These are phyloP conservation scores for Drosophila rubida DNA, from an alignment of 2,888 invertebrate species.

Conservation along the genomic window DNA sequence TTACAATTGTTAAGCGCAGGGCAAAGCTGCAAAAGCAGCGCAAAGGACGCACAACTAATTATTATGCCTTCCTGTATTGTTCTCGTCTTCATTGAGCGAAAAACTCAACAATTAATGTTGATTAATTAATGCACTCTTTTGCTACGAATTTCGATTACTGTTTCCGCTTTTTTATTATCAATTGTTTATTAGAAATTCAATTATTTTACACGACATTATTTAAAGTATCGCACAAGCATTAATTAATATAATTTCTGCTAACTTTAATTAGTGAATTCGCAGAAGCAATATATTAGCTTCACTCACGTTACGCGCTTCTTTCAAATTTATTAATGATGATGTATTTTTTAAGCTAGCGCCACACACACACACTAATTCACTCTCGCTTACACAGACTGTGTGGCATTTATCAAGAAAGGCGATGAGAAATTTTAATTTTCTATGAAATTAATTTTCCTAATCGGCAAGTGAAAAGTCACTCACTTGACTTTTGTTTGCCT, in stretches of 20 bases:
- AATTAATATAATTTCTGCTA: neutral
- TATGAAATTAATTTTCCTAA: conserved; percentile 75
- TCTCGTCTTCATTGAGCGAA: neutral
- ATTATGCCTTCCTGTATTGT: neutral
- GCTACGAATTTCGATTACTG: neutral
- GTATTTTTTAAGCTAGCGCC: neutral
- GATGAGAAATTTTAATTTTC: conserved; percentile 51
- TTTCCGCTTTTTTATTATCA: no score
- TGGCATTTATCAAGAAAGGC: conserved; percentile 35
- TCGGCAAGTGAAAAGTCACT: conserved; percentile 68
- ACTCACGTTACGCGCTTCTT: neutral
- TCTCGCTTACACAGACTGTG: neutral
- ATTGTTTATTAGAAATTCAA: neutral
- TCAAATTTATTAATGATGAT: conserved; percentile 1
- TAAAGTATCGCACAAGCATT: neutral
- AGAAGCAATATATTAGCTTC: neutral
- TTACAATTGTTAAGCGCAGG: conserved; percentile 8
- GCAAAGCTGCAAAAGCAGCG: neutral
- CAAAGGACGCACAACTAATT: conserved; percentile 3
- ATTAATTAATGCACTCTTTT: neutral
- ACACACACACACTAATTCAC: conserved; percentile 4
- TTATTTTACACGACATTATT: neutral
- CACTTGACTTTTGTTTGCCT: conserved; percentile 65
- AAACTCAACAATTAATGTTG: neutral
- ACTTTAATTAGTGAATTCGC: neutral